phyloP scores from a whole-genome alignment of 2,888 invertebrate species.

The Sminthurinus aureus region DNA sequence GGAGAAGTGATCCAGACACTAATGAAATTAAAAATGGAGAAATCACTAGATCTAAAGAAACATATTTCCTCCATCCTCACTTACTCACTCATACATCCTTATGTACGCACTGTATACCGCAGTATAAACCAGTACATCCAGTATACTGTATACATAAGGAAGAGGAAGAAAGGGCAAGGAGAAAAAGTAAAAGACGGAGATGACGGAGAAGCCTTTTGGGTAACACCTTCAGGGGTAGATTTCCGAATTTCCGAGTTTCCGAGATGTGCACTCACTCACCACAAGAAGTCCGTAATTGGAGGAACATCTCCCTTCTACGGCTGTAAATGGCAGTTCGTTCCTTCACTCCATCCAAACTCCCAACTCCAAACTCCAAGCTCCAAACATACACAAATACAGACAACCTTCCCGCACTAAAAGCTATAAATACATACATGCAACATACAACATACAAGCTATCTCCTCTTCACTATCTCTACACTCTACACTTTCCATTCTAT shows the following conservation, averaged over 20 bases:
- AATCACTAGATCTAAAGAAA: slow-evolving; percentile 21
- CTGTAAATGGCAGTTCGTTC: slow-evolving; percentile 56
- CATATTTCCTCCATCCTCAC: neutral
- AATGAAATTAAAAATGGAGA: slow-evolving; percentile 60
- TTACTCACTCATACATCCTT: neutral
- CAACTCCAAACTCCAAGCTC: no score
- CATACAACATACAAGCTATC: neutral
- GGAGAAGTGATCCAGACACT: slow-evolving; percentile 56
- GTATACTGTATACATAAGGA: no score
- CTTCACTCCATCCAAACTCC: slow-evolving; percentile 21
- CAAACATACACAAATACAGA: slow-evolving; percentile 36
- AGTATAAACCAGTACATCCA: no score
- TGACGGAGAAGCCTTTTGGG: neutral
- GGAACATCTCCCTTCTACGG: slow-evolving; percentile 47
- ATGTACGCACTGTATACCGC: neutral
- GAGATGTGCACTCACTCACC: slow-evolving; percentile 51
- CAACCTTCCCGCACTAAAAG: slow-evolving; percentile 7
- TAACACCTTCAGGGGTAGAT: slow-evolving; percentile 53
- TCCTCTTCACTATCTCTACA: neutral
- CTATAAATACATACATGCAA: neutral
- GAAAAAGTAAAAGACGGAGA: neutral
- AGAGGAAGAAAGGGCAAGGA: no score
- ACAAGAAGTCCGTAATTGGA: slow-evolving; percentile 59
- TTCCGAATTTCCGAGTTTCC: no score
- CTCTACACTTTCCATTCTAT: no score